A percentile compares a stretch with the other conserved stretches of the same genome.
phyloP scores from a whole-genome alignment of 1,140 invertebrate species.

The Cylas formicarius region DNA sequence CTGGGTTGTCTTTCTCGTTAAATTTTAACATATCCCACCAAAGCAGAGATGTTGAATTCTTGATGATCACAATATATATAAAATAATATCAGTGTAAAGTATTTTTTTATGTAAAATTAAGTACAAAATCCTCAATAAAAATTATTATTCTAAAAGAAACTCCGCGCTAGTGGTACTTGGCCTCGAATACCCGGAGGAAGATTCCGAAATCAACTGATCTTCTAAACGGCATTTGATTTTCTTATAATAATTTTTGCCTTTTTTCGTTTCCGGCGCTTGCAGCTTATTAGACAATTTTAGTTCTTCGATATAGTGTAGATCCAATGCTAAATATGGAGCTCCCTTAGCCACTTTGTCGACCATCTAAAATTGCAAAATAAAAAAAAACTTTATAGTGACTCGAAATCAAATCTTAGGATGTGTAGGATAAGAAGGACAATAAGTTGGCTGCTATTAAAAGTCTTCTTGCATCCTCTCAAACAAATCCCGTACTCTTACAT shows the following conservation, averaged over 20 bases:
- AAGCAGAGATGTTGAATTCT: too few relatives aligned
- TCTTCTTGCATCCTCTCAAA: too few relatives aligned
- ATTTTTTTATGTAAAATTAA: too few relatives aligned
- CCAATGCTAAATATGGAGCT: slow-evolving; percentile 44
- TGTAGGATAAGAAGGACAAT: background rate
- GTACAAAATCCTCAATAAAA: too few relatives aligned
- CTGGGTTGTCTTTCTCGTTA: too few relatives aligned
- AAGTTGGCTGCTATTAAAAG: background rate
- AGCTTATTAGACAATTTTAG: slow-evolving; percentile 28
- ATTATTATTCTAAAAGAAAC: too few relatives aligned
- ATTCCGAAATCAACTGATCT: slow-evolving; percentile 31
- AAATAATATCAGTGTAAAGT: too few relatives aligned
- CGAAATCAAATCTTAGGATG: background rate
- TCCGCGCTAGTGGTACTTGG: too few relatives aligned
- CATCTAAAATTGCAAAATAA: slow-evolving; percentile 36
- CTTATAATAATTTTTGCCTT: slow-evolving; percentile 24
- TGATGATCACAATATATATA: too few relatives aligned
- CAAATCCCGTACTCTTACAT: too few relatives aligned
- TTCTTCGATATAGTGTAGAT: slow-evolving; percentile 37
- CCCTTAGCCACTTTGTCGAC: slow-evolving; percentile 37
- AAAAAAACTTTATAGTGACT: background rate
- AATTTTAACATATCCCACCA: too few relatives aligned
- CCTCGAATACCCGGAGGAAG: slow-evolving; percentile 21
- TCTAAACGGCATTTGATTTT: slow-evolving; percentile 31
- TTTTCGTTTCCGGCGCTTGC: slow-evolving; percentile 27